Evolutionary conservation across 2,888 invertebrate species (phyloP), one percentile per base, ranked within the genome.

Genomic region (Dynastes hyllus): DNA sequence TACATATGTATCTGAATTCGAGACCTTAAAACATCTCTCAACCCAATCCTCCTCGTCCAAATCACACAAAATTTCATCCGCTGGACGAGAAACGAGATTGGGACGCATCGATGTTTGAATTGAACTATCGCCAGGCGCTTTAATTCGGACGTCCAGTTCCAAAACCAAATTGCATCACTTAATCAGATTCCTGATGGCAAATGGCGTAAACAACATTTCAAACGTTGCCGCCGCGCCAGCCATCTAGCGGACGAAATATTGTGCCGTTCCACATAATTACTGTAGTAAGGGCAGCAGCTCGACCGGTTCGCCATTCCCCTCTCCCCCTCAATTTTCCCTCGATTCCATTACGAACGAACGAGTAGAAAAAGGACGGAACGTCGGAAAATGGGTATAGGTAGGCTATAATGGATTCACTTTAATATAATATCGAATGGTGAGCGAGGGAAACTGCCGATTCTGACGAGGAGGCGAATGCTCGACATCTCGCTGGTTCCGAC

Each of bases 351-450:
- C 45, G 45, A 45, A 1, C 45, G 11, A 8, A 45, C 45, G 45
- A 45, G 45, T 45, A 8, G 11, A 45, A 45, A 45, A 11, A 11
- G 45, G 45, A 45, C 45, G 45, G 8, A 45, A 45, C 11, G 45
- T 45, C 11, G 45, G 45, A 45, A 8, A 45, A 45, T 8, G 45
- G 11, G 45, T 37, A 5, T 37, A 37, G 32, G 32, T 29, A 29
- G 8, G 22, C 67, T 50, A 67, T 67, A 67, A 67, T 67, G 67
- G 50, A 67, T 67, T 67, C 80, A 78, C 81, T 81, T 81, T 80
- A 83, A 83, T 82, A 45, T 45, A 83, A 80, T 67, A 82, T 81
- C 83, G 78, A 81, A 61, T 71, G 75, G 32, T 37, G 32, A 37
- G 32, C 32, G 78, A 79, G 80, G 79, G 22, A 22, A 50, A 67